Conservation (phyloP, 2,113 vertebrate genomes). For the Anguilla japonica region DNA sequence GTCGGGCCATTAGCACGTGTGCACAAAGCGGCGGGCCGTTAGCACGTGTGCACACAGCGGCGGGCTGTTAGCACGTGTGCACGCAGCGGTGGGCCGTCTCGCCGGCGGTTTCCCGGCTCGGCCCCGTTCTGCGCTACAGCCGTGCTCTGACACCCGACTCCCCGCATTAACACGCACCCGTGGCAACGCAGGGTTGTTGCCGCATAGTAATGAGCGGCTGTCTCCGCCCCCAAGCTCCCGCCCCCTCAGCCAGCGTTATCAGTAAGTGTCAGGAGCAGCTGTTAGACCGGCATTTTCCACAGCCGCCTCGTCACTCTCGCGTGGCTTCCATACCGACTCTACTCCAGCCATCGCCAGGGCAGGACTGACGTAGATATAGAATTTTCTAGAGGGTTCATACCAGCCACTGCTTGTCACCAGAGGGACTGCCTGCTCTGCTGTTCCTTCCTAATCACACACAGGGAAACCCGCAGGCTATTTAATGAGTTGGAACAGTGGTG, state of each 20-base stretch:
- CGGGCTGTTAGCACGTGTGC: background rate
- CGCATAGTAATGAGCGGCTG: slow-evolving; percentile 14
- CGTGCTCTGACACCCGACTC: slow-evolving; percentile 32
- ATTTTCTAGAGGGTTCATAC: background rate
- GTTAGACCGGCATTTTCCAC: background rate
- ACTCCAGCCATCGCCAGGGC: background rate
- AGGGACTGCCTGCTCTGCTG: background rate
- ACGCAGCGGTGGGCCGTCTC: background rate
- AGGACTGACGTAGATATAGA: background rate
- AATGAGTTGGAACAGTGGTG: background rate
- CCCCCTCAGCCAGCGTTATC: slow-evolving; percentile 18
- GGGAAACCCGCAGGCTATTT: background rate
- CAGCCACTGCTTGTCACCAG: background rate
- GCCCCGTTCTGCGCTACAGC: background rate
- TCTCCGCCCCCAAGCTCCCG: slow-evolving; percentile 20
- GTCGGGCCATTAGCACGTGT: no score
- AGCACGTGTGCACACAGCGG: background rate
- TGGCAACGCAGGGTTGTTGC: slow-evolving; percentile 35
- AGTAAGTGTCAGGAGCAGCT: slow-evolving; percentile 50
- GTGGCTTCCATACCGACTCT: slow-evolving; percentile 15
- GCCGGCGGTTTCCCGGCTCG: background rate
- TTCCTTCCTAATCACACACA: background rate
- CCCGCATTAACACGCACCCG: background rate
- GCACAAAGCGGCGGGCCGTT: background rate
- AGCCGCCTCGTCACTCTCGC: slow-evolving; percentile 29